Evolutionary conservation across 2,113 vertebrate species (phyloP), one percentile per base, ranked within the genome.

Genomic region (Butorides virescens): DNA sequence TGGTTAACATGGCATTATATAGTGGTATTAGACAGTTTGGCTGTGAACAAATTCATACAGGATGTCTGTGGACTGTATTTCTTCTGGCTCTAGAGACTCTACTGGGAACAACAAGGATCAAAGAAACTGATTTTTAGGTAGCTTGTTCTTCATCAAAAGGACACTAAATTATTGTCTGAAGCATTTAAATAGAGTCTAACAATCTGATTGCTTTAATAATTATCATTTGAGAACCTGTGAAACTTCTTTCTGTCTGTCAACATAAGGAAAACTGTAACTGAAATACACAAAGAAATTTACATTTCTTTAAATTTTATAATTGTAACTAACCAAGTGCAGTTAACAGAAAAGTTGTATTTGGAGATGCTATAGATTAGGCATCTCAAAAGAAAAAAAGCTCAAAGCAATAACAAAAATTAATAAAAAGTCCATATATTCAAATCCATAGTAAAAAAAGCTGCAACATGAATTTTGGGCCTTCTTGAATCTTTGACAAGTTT

Each of bases 1-100:
- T 49, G 1, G 1, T 44, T 74, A 58, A 0, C 11, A 26, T 44
- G 22, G 5, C 2, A 1, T 37, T 74, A 36, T 34, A 44, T 15
- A 36, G 7, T 30, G 18, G 6, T n/a, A 66, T n/a, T 27, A 77
- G 25, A 20, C 3, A 44, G 10, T 67, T 34, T 27, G 20, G 4
- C 3, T 37, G 14, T 55, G 26, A 74, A 52, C 7, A 32, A 85
- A 80, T 56, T 72, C 14, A n/a, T 61, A 26, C 4, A 70, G 7
- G 2, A 10, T 34, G 1, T 25, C 9, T 50, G 11, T 10, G 6
- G 19, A 37, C 6, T 65, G 10, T 17, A 30, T 84, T 77, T 34
- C 25, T 73, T 81, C 36, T 78, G 15, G 3, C 10, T 34, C 7
- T 52, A 30, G 21, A 56, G 13, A 61, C 5, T 61, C 74, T 42